Percentiles rank a stretch among this genome's conserved stretches.
Evolutionary conservation across 23 tunicate genomes (phyloP).

Genomic region (Ciona savignyi): DNA sequence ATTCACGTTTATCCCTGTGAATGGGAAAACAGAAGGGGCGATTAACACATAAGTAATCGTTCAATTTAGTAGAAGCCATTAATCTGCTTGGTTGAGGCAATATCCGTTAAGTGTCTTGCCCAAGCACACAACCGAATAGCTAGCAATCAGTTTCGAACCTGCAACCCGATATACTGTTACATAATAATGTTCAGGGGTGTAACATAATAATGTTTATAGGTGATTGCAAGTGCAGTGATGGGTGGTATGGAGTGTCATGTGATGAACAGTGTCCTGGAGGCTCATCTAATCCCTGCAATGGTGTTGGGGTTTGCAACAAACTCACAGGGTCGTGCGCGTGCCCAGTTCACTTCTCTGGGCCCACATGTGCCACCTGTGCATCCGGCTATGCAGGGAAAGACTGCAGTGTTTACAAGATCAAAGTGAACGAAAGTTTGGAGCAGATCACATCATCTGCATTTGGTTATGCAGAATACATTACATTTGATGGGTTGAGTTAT

Average conservation of each 20-base stretch:
- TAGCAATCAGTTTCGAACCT: no score
- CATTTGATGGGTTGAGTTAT: slow-evolving; percentile 21
- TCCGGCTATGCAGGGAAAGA: slow-evolving; percentile 21
- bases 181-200: no score
- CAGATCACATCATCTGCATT: slow-evolving; percentile 25
- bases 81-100: no score
- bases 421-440: slow-evolving; percentile 2
- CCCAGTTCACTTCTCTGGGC: no score
- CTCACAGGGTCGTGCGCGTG: slow-evolving; percentile 5
- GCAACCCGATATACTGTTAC: no score
- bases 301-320: slow-evolving; percentile 14
- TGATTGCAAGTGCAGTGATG: slow-evolving; percentile 7
- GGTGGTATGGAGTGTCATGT: slow-evolving; percentile 26
- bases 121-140: no score
- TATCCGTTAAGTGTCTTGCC: no score
- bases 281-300: slow-evolving; percentile 9
- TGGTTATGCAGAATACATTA: slow-evolving; percentile 22
- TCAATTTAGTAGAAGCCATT: neutral
- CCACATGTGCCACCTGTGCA: slow-evolving; percentile 4
- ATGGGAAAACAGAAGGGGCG: no score
- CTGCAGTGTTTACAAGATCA: slow-evolving; percentile 15
- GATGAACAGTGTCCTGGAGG: slow-evolving; percentile 14
- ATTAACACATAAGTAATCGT: neutral
- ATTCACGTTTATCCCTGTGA: no score
- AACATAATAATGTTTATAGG: neutral